phyloP scores from a whole-genome alignment of 2,797 vertebrate genomes.

The Pangasius krempfi region DNA sequence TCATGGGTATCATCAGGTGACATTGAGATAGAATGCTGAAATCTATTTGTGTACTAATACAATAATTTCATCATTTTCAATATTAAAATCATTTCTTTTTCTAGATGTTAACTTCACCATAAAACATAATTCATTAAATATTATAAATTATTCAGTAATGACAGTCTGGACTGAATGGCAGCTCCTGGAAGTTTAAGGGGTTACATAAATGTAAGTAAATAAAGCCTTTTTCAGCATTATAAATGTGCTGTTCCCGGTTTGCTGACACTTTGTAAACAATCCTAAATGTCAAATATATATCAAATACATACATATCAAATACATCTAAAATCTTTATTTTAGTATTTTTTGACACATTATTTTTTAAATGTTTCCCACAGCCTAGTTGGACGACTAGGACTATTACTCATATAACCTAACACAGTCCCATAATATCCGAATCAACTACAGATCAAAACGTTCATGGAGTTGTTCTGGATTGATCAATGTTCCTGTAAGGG shows the following conservation, averaged over 20 bases:
- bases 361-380: not conserved
- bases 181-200: not conserved
- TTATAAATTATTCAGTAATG: not conserved
- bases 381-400: not conserved
- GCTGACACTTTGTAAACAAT: not conserved
- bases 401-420: not conserved
- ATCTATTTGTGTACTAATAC: not conserved
- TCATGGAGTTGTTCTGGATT: not conserved
- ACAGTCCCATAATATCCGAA: not conserved
- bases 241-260: not conserved
- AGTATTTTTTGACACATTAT: not conserved
- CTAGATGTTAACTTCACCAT: not conserved
- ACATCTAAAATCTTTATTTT: not conserved
- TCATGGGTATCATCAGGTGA: not conserved
- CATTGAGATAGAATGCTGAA: not conserved
- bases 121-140: not conserved
- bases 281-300: not conserved
- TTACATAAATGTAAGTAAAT: not conserved
- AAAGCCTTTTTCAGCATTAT: not conserved
- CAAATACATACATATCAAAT: not conserved
- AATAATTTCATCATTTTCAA: not conserved
- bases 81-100: not conserved
- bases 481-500: not conserved
- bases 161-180: not conserved
- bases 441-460: not conserved